Conservation (phyloP, 2,888 invertebrate species). For the Apodemia duryi region DNA sequence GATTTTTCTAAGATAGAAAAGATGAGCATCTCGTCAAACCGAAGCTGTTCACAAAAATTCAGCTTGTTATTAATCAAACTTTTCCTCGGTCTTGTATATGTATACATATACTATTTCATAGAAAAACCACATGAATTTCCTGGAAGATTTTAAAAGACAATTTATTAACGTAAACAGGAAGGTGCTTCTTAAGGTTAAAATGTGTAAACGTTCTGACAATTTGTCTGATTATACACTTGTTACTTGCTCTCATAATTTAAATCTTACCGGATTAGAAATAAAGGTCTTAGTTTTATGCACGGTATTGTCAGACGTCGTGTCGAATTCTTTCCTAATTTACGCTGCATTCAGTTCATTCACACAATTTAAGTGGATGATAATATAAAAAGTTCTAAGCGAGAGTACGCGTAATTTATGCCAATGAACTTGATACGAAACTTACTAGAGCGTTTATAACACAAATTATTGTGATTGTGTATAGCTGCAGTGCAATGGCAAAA, state of each 20-base stretch:
- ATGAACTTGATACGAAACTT: too few species aligned
- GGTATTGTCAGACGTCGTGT: background rate
- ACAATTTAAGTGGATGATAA: background rate
- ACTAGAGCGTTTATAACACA: too few species aligned
- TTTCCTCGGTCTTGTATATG: too few species aligned
- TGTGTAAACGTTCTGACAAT: conserved; percentile 3
- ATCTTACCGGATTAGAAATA: background rate
- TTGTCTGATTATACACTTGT: conserved; percentile 1
- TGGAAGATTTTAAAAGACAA: background rate
- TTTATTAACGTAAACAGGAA: conserved; percentile 6
- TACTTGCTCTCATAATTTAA: background rate
- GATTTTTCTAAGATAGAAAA: too few species aligned
- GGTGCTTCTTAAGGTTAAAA: background rate
- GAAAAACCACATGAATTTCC: background rate
- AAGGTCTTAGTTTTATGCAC: background rate
- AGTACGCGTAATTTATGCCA: too few species aligned
- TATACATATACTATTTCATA: background rate
- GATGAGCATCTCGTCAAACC: too few species aligned
- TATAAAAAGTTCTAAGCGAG: too few species aligned
- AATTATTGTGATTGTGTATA: too few species aligned
- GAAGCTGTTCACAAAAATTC: too few species aligned
- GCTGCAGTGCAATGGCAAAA: too few species aligned
- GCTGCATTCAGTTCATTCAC: background rate
- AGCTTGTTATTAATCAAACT: too few species aligned
- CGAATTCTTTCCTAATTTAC: background rate